Evolutionary conservation across 2,888 invertebrate genomes (phyloP), one percentile per base, ranked within the genome.

Genomic region (Poecilobothrus nobilitatus): DNA sequence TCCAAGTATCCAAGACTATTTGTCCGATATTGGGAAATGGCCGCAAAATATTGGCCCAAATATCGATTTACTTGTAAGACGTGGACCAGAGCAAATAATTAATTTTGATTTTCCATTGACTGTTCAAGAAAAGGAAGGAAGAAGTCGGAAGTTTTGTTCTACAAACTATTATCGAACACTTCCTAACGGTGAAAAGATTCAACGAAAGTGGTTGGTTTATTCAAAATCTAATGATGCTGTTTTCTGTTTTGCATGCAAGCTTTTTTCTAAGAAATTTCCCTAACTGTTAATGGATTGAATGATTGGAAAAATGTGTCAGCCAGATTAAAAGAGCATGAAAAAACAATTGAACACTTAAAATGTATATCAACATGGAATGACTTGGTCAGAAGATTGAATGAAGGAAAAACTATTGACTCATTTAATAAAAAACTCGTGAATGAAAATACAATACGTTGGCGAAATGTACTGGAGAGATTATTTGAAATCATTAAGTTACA

Each of bases 311-410:
- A 63, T 63, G 27, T 63, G 22, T 63, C 63, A 63, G 63, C 63
- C 27, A 63, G 63, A 63, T 63, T 63, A 63, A 63, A 63, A 63
- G 63, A 63, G 63, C 63, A 63, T 63, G 63, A 63, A 63, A 63
- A 63, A 63, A 63, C 63, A 63, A 63, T 63, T 63, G 63, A 63
- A 63, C 63, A 63, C 22, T 63, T 63, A 63, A 63, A 63, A 63
- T 63, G 27, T 63, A 63, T 63, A 9, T 63, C 27, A 63, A 63
- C 63, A 63, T 63, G 63, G 63, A 63, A 63, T 63, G 63, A 63
- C 27, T 63, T 63, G 63, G 63, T 63, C 63, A 63, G 63, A 63
- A 63, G 63, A 63, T 63, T 63, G 63, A 63, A 63, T 63, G 63
- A 63, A 63, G 63, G 63, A 63, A 63, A 63, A 63, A 63, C 63